phyloP scores from a whole-genome alignment of 1,140 invertebrate genomes.

The Papilio dardanus region DNA sequence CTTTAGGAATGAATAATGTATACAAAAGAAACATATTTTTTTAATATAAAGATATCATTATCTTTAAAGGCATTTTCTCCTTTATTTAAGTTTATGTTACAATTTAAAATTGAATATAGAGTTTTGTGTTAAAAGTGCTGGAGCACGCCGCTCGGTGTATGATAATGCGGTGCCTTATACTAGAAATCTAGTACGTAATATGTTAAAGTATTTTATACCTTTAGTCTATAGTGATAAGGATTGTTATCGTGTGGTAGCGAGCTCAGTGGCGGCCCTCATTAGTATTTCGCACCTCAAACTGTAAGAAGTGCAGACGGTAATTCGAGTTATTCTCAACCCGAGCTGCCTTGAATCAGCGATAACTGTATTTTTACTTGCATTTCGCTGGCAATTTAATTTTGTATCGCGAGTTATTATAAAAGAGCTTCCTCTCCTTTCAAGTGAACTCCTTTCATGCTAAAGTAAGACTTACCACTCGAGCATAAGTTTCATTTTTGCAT shows the following conservation, averaged over 20 bases:
- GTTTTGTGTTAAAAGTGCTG: constrained; percentile 10
- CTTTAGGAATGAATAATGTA: no score
- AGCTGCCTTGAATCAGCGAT: constrained; percentile 17
- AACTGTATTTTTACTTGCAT: constrained; percentile 32
- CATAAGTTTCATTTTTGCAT: constrained; percentile 5
- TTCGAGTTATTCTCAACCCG: constrained; percentile 26
- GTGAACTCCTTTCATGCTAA: neutral
- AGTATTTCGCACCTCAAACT: constrained; percentile 32
- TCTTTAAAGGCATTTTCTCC: neutral
- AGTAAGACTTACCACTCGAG: neutral
- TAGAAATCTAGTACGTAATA: neutral
- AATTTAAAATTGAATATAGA: constrained; percentile 20
- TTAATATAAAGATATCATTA: neutral
- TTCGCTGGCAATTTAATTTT: constrained; percentile 31
- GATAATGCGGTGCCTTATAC: constrained; percentile 22
- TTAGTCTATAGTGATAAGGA: neutral
- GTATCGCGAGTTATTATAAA: constrained; percentile 26
- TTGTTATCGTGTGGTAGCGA: neutral
- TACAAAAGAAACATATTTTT: neutral
- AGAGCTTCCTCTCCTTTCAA: constrained; percentile 16
- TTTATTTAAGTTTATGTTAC: neutral
- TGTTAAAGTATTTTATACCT: constrained; percentile 12
- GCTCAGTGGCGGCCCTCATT: neutral
- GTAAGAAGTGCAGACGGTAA: constrained; percentile 34
- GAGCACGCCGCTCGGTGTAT: constrained; percentile 19